These are phyloP conservation scores for Xanthorhoe designata DNA, from an alignment of 2,888 invertebrate species.

Conservation along the genomic window DNA sequence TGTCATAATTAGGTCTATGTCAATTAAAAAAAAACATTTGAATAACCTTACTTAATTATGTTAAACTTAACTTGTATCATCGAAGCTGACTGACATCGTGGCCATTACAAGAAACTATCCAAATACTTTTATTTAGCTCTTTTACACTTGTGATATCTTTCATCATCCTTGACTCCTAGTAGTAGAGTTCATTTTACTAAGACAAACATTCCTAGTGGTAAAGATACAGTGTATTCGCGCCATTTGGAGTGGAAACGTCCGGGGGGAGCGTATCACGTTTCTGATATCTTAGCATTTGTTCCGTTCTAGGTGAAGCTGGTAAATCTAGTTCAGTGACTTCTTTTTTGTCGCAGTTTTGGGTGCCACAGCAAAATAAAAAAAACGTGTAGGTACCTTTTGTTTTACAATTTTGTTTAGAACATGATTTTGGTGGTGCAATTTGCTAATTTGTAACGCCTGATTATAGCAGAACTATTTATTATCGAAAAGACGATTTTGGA, in stretches of 20 bases:
- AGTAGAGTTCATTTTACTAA: not conserved
- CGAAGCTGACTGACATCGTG: too few species aligned
- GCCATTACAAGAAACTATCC: too few species aligned
- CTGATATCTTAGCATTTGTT: constrained; percentile 13
- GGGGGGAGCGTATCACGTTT: constrained; percentile 12
- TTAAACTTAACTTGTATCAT: too few species aligned
- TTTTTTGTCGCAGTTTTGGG: not conserved
- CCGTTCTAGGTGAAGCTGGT: not conserved
- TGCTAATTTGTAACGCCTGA: too few species aligned
- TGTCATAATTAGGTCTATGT: too few species aligned
- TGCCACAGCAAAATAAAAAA: not conserved
- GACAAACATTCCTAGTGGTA: not conserved
- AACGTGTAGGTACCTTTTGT: not conserved
- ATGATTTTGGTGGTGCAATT: too few species aligned
- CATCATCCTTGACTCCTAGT: not conserved
- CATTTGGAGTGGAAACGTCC: constrained; percentile 19
- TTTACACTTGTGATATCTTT: not conserved
- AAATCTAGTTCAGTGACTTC: not conserved
- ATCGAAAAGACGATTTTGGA: too few species aligned
- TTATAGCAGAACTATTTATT: too few species aligned
- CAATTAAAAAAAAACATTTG: too few species aligned
- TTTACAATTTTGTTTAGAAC: not conserved
- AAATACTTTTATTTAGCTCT: not conserved
- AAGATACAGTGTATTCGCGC: constrained; percentile 7
- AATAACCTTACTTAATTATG: too few species aligned